These are phyloP conservation scores for Parauchenoglanis ngamensis DNA, from an alignment of 2,797 vertebrate species.

Conservation along the genomic window DNA sequence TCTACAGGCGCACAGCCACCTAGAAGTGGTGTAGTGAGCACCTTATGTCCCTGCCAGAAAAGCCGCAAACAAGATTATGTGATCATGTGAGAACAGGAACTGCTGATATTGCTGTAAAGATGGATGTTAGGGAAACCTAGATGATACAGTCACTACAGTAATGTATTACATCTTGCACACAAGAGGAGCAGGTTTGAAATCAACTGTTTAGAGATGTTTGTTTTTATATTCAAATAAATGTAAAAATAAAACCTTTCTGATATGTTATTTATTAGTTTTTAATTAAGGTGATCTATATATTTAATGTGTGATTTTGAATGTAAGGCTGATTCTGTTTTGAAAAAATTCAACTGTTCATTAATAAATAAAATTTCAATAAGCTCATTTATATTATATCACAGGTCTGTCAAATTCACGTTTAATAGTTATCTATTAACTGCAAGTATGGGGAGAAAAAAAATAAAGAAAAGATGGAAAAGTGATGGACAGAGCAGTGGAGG, in stretches of 20 bases:
- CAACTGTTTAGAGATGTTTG: not conserved
- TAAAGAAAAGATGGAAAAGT: conserved; percentile 27
- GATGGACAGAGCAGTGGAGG: conserved; percentile 35
- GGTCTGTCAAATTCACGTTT: not conserved
- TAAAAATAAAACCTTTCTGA: too few relatives aligned
- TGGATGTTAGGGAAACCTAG: conserved; percentile 6
- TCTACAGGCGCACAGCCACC: not conserved
- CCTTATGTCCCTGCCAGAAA: not conserved
- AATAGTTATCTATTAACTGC: not conserved
- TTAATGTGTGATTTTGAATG: not conserved
- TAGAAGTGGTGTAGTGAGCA: not conserved
- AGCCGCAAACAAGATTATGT: not conserved
- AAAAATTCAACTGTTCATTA: not conserved
- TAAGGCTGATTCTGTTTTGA: not conserved
- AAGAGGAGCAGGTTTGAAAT: not conserved
- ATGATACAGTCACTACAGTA: not conserved
- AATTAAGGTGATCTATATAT: not conserved
- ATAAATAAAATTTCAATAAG: not conserved
- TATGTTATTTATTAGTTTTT: not conserved
- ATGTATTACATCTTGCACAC: not conserved
- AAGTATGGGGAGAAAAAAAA: not conserved
- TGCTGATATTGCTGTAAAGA: conserved; percentile 10
- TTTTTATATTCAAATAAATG: not conserved
- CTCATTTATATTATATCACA: not conserved
- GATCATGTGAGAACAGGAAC: conserved; percentile 8